Evolutionary conservation across 2,797 vertebrate genomes (phyloP), one percentile per base, ranked within the genome.

Genomic region (Dicrostonyx torquatus): DNA sequence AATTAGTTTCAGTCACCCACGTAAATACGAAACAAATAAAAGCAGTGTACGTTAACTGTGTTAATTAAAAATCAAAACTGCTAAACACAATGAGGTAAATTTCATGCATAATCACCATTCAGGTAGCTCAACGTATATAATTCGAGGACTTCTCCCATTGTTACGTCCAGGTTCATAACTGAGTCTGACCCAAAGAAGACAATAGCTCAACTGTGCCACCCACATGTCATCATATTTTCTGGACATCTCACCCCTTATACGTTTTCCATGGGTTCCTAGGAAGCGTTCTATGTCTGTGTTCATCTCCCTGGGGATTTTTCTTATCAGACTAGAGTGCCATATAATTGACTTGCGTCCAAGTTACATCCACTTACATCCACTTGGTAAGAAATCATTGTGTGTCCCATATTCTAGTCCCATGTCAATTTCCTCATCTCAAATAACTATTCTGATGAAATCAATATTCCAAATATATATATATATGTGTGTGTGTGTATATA

Each of bases 51-150:
- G 4, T 75, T 87, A 77, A 91, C 75, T 87, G 53, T 89, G 68
- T 86, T 88, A 96, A 82, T 94, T 90, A 92, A 97, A 93, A 95
- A 37, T 77, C 45, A 95, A 91, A 94, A 77, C 50, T 85, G 58
- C 40, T 70, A 37, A n/a, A 86, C n/a, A 40, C 79, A 14, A 80
- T 76, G 37, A 87, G 55, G 58, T 60, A 18, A 37, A 76, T 31
- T 50, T 85, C 18, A 29, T 37, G 15, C 24, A 40, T 22, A 55
- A 79, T 48, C 24, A 26, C 64, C 29, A 11, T 31, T 77, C 48
- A 22, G 37, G 53, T 84, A 53, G 34, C 31, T 78, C 13, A 9
- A 9, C 31, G 70, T 17, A n/a, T 43, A 60, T 40, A 76, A 62
- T 17, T 50, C 84, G 73, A 66, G 37, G 6, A 43, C 75, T 77